Evolutionary conservation across 2,888 invertebrate species (phyloP), one percentile per base, ranked within the genome.

Genomic region (Halictus ligatus): DNA sequence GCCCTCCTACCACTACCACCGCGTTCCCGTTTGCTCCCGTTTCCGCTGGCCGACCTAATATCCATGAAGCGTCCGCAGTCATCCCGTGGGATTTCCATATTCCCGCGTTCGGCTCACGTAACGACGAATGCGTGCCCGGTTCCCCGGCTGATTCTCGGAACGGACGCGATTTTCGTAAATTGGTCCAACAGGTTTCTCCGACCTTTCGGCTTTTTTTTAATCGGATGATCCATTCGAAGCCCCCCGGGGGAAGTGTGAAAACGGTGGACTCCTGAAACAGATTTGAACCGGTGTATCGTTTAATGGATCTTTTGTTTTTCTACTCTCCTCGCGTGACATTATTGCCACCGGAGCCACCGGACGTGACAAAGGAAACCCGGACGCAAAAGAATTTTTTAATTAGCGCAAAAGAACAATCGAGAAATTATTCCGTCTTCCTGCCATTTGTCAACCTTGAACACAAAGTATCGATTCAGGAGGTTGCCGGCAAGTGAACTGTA

Each of bases 21-120:
- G 35, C 35, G 29, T 8, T 35, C 25, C 48, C 67, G 58, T 67
- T 78, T 79, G 81, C 85, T 88, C 82, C 81, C 81, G 84, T 83
- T 86, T 82, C 69, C 40, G 40, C 76, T 60, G 60, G 12, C 50
- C 54, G 40, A 74, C 54, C 46, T 15, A 40, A 80, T 78, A 64
- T 74, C 73, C 74, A 81, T 40, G 43, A 80, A 43, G 74, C 64
- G n/a, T 77, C 58, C 71, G 43, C 29, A 76, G 21, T 48, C 75
- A 46, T 64, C 43, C 60, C 60, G 18, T 12, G 43, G 75, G 46
- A 76, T 76, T 64, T 76, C 75, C 75, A 76, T 76, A 76, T 60
- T 6, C 43, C 21, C 18, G 60, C 73, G 21, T 69, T 50, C 58
- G 73, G 71, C n/a, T 29, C 15, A 8, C 35, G 67, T 67, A 73